A percentile compares a stretch with the other conserved stretches of the same genome.
Evolutionary conservation across 2,888 invertebrate species (phyloP).

Genomic region (Caradrina kadenii): DNA sequence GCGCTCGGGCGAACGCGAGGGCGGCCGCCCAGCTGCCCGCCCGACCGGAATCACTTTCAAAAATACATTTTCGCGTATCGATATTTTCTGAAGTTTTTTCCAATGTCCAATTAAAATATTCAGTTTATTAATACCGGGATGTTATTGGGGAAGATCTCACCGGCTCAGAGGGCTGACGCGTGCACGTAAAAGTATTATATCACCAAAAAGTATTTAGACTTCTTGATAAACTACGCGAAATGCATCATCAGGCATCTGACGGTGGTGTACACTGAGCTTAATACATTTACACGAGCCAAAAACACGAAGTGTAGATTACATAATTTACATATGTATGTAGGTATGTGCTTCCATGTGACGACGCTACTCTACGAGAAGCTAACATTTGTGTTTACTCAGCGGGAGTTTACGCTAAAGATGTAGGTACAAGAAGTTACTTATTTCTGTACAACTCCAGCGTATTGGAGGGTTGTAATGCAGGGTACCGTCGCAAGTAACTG

Average conservation of each 20-base stretch:
- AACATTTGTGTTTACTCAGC: conserved; percentile 7
- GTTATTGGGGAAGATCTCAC: conserved; percentile 24
- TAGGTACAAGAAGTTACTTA: background rate
- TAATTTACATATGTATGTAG: background rate
- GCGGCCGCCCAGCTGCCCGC: conserved; percentile 34
- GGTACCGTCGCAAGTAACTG: too few relatives aligned
- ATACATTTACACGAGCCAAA: background rate
- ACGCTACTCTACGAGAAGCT: conserved; percentile 3
- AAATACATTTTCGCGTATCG: conserved; percentile 46
- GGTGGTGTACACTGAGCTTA: background rate
- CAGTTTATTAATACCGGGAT: conserved; percentile 4
- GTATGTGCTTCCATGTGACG: background rate
- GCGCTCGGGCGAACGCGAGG: conserved; percentile 49
- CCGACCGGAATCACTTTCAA: conserved; percentile 41
- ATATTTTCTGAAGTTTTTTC: conserved; percentile 42
- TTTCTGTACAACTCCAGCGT: conserved; percentile 1
- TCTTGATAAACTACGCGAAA: conserved; percentile 5
- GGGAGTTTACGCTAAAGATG: background rate
- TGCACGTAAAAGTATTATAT: background rate
- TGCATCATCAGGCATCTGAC: background rate
- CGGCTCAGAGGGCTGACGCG: background rate
- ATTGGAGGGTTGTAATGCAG: background rate
- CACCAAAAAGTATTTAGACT: background rate
- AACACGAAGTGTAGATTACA: conserved; percentile 1
- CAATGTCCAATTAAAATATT: conserved; percentile 39